phyloP scores from a whole-genome alignment of 1,140 invertebrate genomes.

The Procambarus clarkii region DNA sequence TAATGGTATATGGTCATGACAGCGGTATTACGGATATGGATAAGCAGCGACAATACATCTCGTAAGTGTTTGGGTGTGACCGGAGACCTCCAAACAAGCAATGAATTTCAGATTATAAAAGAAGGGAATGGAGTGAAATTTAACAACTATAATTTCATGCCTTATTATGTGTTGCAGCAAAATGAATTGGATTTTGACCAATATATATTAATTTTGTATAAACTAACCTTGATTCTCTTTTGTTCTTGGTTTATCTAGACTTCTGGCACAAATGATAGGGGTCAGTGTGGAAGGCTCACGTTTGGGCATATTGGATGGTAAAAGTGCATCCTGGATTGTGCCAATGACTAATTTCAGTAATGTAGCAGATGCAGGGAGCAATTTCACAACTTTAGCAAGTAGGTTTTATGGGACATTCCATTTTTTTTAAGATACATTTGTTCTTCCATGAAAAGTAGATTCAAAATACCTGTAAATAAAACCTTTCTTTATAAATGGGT shows the following conservation, averaged over 20 bases:
- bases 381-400: constrained; percentile 34
- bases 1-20: constrained; percentile 24
- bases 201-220: no score
- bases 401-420: neutral
- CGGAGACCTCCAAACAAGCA: no score
- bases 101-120: no score
- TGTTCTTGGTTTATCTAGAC: neutral
- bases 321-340: neutral
- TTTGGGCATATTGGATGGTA: constrained; percentile 41
- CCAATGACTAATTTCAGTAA: constrained; percentile 56
- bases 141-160: no score
- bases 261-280: constrained; percentile 18
- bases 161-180: no score
- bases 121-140: no score
- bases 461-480: no score
- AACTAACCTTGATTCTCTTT: neutral
- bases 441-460: no score
- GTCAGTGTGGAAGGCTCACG: constrained; percentile 45
- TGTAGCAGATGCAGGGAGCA: constrained; percentile 57
- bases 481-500: no score
- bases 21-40: constrained; percentile 25
- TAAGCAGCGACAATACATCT: constrained; percentile 43
- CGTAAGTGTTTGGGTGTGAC: constrained; percentile 22
- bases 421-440: no score
- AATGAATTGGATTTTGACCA: no score